Evolutionary conservation across 2,888 invertebrate species (phyloP).

Genomic region (Protophormia terraenovae): DNA sequence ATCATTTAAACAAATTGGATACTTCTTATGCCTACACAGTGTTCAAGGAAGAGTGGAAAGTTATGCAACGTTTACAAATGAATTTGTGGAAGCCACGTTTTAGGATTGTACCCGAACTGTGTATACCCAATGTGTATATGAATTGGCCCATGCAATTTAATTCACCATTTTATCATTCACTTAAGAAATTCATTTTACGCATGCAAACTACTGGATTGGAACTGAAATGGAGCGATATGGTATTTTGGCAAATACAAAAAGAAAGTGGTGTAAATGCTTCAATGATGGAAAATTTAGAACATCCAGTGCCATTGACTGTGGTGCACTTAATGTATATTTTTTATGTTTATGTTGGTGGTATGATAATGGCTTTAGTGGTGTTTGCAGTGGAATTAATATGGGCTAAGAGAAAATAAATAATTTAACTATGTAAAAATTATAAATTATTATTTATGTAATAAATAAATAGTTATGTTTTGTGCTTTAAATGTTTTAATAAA

Average conservation of each 20-base stretch:
- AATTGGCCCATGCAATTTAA: slow-evolving; percentile 76
- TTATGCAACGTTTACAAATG: slow-evolving; percentile 59
- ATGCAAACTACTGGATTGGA: slow-evolving; percentile 58
- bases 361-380: slow-evolving; percentile 16
- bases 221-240: slow-evolving; percentile 63
- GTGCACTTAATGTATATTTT: slow-evolving; percentile 64
- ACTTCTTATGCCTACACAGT: slow-evolving; percentile 73
- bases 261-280: slow-evolving; percentile 30
- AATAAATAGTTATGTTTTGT: too few relatives aligned
- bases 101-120: slow-evolving; percentile 65
- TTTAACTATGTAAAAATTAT: too few relatives aligned
- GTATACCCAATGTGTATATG: slow-evolving; percentile 72
- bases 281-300: slow-evolving; percentile 27
- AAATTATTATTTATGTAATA: too few relatives aligned
- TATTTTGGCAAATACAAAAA: slow-evolving; percentile 65
- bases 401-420: too few relatives aligned
- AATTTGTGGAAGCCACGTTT: slow-evolving; percentile 69
- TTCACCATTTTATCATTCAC: slow-evolving; percentile 72
- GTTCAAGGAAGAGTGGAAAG: slow-evolving; percentile 75
- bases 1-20: slow-evolving; percentile 63
- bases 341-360: slow-evolving; percentile 43
- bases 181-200: slow-evolving; percentile 65
- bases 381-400: slow-evolving; percentile 29
- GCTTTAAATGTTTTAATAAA: too few relatives aligned
- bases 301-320: slow-evolving; percentile 57